Conservation (phyloP, 2,113 vertebrate genomes). For the Cyanoliseus patagonus region DNA sequence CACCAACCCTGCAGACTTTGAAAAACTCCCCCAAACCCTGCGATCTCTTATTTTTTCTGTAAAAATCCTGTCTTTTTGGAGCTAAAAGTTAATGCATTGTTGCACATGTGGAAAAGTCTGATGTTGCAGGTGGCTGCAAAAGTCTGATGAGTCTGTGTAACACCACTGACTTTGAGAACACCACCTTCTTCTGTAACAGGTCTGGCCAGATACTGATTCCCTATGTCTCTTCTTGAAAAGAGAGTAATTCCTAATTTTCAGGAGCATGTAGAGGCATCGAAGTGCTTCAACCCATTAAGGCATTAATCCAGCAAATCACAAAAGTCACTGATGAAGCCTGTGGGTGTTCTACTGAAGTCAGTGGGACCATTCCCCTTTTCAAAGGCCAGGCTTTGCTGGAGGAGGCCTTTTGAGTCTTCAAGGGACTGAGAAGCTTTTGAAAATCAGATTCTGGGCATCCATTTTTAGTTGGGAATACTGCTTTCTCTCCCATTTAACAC, state of each 20-base stretch:
- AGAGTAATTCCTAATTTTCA: not conserved
- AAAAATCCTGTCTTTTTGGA: not conserved
- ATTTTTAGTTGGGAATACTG: not conserved
- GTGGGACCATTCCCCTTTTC: not conserved
- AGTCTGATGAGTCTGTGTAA: not conserved
- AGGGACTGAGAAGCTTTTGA: not conserved
- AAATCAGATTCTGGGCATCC: not conserved
- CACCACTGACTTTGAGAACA: not conserved
- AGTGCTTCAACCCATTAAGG: not conserved
- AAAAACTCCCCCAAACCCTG: not conserved
- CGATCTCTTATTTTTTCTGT: not conserved
- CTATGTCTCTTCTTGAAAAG: not conserved
- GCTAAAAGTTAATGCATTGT: not conserved
- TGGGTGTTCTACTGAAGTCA: not conserved
- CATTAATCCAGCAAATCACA: not conserved
- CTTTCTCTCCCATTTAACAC: not conserved
- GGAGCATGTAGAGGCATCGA: not conserved
- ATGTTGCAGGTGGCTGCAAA: fast-evolving
- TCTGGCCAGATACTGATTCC: not conserved
- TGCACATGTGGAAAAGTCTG: not conserved
- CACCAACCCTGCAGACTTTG: not conserved
- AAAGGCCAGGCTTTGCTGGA: not conserved
- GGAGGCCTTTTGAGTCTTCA: not conserved
- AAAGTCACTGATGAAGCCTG: not conserved
- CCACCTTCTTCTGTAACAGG: not conserved